Conservation (phyloP, 2,888 invertebrate genomes). For the Alloplasta piceator region DNA sequence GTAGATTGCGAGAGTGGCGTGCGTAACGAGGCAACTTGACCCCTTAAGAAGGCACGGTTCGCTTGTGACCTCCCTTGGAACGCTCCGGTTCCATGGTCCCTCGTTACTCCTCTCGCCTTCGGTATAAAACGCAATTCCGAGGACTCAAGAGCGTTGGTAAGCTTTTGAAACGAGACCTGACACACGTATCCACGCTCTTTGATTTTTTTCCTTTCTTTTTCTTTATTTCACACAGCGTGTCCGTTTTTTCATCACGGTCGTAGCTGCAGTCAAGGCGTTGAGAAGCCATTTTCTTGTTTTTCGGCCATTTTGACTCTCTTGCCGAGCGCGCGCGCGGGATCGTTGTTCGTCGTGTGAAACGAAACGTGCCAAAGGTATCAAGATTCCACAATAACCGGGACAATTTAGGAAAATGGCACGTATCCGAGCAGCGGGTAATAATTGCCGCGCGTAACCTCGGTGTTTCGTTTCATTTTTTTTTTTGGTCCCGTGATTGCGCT, state of each 20-base stretch:
- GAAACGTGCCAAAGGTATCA: constrained; percentile 7
- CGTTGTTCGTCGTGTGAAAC: constrained; percentile 35
- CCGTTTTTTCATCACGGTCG: constrained; percentile 42
- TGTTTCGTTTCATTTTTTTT: not conserved
- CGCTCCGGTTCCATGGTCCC: constrained; percentile 54
- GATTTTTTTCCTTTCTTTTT: constrained; percentile 24
- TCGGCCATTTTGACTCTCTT: not conserved
- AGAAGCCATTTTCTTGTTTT: constrained; percentile 8
- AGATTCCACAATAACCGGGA: not conserved
- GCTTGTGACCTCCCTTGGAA: constrained; percentile 60
- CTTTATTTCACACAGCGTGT: not conserved
- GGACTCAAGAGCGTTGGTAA: constrained; percentile 8
- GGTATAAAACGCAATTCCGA: constrained; percentile 18
- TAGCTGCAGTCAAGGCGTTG: constrained; percentile 19
- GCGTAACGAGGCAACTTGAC: constrained; percentile 64
- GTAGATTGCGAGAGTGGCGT: constrained; percentile 57
- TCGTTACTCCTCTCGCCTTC: not conserved
- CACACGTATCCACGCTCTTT: constrained; percentile 16
- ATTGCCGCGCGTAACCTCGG: too few relatives aligned
- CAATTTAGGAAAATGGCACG: too few relatives aligned
- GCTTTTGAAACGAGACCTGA: constrained; percentile 58
- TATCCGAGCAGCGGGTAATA: too few relatives aligned
- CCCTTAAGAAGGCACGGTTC: constrained; percentile 58
- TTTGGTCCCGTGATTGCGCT: not conserved
- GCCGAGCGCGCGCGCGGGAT: not conserved